phyloP scores from a whole-genome alignment of 2,113 vertebrate genomes.

The Myotis brandtii region DNA sequence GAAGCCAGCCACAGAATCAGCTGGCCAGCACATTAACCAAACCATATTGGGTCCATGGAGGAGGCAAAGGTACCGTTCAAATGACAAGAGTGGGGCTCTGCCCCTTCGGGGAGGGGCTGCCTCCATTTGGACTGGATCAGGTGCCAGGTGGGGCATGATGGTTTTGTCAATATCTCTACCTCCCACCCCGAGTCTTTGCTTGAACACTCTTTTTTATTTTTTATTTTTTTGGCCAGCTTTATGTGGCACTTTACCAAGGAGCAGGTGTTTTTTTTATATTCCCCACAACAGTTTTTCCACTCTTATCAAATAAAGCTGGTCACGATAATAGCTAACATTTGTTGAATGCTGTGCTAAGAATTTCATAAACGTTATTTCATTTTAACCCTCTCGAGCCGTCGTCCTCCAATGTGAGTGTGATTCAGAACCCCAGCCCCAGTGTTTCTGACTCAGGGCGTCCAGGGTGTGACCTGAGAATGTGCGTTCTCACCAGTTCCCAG shows the following conservation, averaged over 20 bases:
- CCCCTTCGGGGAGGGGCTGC: neutral
- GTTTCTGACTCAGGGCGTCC: neutral
- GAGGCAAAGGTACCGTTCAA: neutral
- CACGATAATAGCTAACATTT: constrained; percentile 35
- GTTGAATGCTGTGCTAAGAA: constrained; percentile 26
- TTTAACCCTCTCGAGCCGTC: neutral
- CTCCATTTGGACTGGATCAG: neutral
- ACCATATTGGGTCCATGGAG: accelerated
- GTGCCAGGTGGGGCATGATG: neutral
- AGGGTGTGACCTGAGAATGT: neutral
- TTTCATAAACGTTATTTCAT: constrained; percentile 27
- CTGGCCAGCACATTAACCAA: neutral
- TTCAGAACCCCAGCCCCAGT: neutral
- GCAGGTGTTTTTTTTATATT: constrained; percentile 45
- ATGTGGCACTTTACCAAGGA: neutral
- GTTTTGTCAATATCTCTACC: neutral
- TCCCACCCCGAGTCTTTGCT: neutral
- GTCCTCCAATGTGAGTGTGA: neutral
- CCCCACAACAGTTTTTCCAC: neutral
- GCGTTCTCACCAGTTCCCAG: neutral
- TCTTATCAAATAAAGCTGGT: constrained; percentile 53
- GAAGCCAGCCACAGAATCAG: neutral
- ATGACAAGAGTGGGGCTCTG: neutral
- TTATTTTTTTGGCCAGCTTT: neutral
- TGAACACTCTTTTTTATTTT: neutral